These are phyloP conservation scores for Spheniscus mendiculus DNA, from an alignment of 2,113 vertebrate species.

Conservation along the genomic window DNA sequence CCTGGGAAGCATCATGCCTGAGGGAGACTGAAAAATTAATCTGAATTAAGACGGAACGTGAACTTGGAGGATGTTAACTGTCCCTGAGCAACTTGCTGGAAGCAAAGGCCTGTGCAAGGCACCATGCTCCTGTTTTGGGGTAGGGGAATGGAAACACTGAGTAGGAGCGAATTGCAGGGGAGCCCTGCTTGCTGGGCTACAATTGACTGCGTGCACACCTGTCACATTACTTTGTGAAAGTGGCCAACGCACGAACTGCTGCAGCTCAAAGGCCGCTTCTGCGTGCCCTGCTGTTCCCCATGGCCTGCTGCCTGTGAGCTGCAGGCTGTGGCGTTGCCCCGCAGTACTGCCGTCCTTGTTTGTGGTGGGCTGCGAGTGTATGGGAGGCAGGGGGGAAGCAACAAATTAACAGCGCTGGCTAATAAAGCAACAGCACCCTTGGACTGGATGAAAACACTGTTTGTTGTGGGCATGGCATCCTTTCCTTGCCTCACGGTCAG, in stretches of 20 bases:
- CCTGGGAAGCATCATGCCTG: background rate
- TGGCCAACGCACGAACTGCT: rapidly evolving
- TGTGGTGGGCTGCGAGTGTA: too few relatives aligned
- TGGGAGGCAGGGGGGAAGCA: background rate
- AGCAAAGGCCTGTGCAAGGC: background rate
- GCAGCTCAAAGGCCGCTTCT: background rate
- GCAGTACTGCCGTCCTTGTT: background rate
- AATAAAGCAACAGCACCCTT: background rate
- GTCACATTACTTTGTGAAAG: background rate
- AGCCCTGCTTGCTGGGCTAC: background rate
- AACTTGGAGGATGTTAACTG: background rate
- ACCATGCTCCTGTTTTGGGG: background rate
- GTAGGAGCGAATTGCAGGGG: background rate
- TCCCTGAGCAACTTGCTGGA: background rate
- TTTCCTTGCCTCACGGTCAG: rapidly evolving
- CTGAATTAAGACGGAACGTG: background rate
- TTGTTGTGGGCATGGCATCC: background rate
- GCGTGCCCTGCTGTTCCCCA: rapidly evolving
- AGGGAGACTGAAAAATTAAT: background rate
- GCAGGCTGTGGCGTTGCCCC: background rate
- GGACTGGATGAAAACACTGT: background rate
- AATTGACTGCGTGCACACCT: rapidly evolving
- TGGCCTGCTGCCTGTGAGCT: too few relatives aligned
- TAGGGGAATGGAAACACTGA: background rate
- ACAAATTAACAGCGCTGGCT: background rate